These are phyloP conservation scores for Formica selysi DNA, from an alignment of 1,140 invertebrate species.

Conservation along the genomic window DNA sequence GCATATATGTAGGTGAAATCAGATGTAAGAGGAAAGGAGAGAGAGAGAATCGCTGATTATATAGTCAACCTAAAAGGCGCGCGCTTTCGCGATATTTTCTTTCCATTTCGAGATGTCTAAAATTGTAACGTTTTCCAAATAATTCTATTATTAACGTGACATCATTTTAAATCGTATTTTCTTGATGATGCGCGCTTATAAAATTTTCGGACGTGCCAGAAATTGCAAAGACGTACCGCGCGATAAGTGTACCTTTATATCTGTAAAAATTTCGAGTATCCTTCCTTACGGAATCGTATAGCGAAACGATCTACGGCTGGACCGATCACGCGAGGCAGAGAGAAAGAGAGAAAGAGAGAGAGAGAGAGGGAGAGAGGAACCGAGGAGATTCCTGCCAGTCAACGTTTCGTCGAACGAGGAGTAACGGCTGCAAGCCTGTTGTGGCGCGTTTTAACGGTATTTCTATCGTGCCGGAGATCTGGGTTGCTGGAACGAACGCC, in stretches of 20 bases:
- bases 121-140: no score
- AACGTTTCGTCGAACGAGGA: constrained; percentile 68
- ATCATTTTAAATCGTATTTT: background rate
- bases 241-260: background rate
- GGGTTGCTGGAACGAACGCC: constrained; percentile 76
- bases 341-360: background rate
- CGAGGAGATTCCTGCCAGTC: constrained; percentile 56
- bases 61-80: background rate
- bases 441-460: constrained; percentile 78
- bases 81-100: background rate
- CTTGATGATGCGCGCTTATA: background rate
- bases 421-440: constrained; percentile 56
- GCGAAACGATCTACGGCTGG: constrained; percentile 9
- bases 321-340: background rate
- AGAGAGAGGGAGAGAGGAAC: background rate
- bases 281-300: background rate
- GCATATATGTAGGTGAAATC: background rate
- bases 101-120: background rate
- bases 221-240: background rate
- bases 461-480: constrained; percentile 74
- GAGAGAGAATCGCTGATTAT: background rate
- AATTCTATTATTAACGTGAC: no score
- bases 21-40: background rate
- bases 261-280: background rate
- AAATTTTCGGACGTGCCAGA: background rate